phyloP scores from a whole-genome alignment of 2,888 invertebrate genomes.

The Andrena fulva region DNA sequence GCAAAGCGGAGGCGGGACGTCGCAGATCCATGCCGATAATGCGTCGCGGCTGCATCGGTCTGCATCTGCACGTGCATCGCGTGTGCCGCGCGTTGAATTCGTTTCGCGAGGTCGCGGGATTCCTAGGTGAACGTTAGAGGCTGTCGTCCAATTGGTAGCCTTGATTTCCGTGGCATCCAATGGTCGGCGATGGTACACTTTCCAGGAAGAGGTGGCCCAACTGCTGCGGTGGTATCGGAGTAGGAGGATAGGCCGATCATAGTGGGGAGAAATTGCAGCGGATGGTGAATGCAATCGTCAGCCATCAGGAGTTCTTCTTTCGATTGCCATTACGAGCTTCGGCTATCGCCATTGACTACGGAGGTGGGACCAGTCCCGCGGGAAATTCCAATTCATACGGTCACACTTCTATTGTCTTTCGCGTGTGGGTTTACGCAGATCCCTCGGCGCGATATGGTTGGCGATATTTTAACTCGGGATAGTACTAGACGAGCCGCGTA shows the following conservation, averaged over 20 bases:
- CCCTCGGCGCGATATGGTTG: no score
- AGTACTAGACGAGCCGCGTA: no score
- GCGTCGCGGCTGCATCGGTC: slow-evolving; percentile 47
- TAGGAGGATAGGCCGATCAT: slow-evolving; percentile 56
- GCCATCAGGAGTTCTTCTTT: slow-evolving; percentile 63
- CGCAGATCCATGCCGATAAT: slow-evolving; percentile 58
- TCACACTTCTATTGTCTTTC: not conserved
- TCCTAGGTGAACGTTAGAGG: slow-evolving; percentile 59
- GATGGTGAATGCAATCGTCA: slow-evolving; percentile 68
- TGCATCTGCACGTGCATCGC: slow-evolving; percentile 58
- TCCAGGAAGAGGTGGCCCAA: slow-evolving; percentile 68
- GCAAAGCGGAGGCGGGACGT: slow-evolving; percentile 53
- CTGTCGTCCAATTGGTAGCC: slow-evolving; percentile 67
- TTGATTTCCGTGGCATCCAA: slow-evolving; percentile 66
- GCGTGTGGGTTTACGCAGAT: not conserved
- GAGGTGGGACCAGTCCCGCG: not conserved
- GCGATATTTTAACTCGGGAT: no score
- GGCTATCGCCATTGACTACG: slow-evolving; percentile 11
- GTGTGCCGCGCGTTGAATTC: slow-evolving; percentile 56
- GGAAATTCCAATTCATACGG: not conserved
- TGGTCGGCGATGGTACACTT: slow-evolving; percentile 63
- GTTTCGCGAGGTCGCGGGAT: slow-evolving; percentile 56
- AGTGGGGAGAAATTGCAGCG: slow-evolving; percentile 66
- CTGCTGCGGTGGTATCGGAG: slow-evolving; percentile 36
- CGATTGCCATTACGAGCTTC: slow-evolving; percentile 11